Evolutionary conservation across 2,888 invertebrate genomes (phyloP), one percentile per base, ranked within the genome.

Genomic region (Drosophila yooni): DNA sequence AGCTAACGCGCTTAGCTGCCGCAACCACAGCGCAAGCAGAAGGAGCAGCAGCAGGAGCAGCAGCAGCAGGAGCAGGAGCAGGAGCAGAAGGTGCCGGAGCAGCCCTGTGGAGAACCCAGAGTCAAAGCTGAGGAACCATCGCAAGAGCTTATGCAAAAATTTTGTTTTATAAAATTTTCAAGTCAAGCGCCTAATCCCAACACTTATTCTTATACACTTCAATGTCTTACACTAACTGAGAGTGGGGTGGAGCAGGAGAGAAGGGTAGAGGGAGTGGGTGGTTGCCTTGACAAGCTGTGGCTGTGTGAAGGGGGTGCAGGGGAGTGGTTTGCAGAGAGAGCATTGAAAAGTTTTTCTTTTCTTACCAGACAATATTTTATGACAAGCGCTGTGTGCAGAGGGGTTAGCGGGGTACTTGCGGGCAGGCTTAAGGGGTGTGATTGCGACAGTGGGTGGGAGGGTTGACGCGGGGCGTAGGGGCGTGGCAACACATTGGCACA

Each of bases 131-230:
- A 38, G 65, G 65, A 71, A 58, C 68, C 76, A 80, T 74, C 78
- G 74, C 75, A 72, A 87, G 85, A 89, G 85, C 90, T 88, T 88
- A 88, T 88, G 87, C 87, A 88, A 88, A 86, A 88, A 88, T 88
- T 88, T 88, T 88, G 88, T 88, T 88, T 88, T 88, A 88, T 87
- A 87, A 89, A 87, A 87, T 88, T 88, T 88, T 88, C 87, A 88
- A 88, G 87, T 88, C 87, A 88, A 89, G 87, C 87, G 88, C 83
- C 87, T 88, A 89, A 88, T 88, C 87, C 87, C 90, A 83, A 89
- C 90, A 89, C 87, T 88, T 88, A 88, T 89, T 88, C 87, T 88
- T 89, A 89, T 86, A 83, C 87, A 86, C 85, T 86, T 86, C 89
- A 86, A 89, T 89, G 85, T 86, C 84, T 84, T 81, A 77, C 87